Conservation (phyloP, 2,113 vertebrate genomes). For the Sula dactylatra region DNA sequence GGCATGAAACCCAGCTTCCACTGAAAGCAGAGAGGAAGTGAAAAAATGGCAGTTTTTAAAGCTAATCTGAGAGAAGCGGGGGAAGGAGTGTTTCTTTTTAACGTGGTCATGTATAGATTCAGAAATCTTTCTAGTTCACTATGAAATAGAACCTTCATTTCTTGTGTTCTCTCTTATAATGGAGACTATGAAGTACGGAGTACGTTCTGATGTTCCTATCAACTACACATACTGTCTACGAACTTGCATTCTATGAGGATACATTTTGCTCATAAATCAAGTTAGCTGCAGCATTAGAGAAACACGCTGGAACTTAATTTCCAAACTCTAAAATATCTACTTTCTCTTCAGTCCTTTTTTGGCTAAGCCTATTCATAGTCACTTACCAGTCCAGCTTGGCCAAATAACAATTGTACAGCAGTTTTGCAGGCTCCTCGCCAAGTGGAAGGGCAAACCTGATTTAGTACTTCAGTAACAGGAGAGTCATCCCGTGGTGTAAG, state of each 20-base stretch:
- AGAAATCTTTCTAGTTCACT: not conserved
- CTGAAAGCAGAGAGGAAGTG: not conserved
- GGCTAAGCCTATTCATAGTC: not conserved
- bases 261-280: not conserved
- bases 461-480: constrained; percentile 93
- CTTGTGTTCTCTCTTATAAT: not conserved
- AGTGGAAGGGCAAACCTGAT: constrained; percentile 96
- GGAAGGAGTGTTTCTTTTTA: not conserved
- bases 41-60: not conserved
- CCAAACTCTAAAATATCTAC: not conserved
- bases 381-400: constrained; percentile 97
- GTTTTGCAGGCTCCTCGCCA: constrained; percentile 99
- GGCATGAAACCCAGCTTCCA: not conserved
- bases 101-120: not conserved
- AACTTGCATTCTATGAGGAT: not conserved
- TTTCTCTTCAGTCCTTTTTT: not conserved
- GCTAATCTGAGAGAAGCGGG: not conserved
- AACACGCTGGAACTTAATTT: not conserved
- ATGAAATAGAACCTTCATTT: not conserved
- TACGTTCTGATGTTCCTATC: not conserved
- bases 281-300: not conserved
- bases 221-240: not conserved
- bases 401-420: constrained; percentile 94
- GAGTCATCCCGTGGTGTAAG: constrained; percentile 86
- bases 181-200: not conserved